Percentiles rank a stretch among this genome's conserved stretches.
phyloP scores from a whole-genome alignment of 1,140 invertebrate genomes.

The Papilio aristodemus region DNA sequence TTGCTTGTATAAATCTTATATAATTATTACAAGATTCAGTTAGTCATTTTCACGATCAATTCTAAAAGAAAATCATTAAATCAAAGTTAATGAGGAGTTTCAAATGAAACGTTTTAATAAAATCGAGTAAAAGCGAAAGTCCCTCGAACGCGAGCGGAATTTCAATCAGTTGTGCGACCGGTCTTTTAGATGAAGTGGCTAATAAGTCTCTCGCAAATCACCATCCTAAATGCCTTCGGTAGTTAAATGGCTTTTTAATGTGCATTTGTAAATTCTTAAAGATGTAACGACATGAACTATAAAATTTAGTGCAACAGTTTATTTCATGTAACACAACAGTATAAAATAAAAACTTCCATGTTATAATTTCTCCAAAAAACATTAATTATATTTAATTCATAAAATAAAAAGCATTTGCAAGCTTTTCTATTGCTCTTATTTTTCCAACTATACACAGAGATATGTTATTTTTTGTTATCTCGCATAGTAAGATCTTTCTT shows the following conservation, averaged over 20 bases:
- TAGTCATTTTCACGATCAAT: not conserved
- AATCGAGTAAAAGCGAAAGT: slow-evolving; percentile 2
- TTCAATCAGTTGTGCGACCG: slow-evolving; percentile 11
- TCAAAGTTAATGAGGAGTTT: slow-evolving; percentile 2
- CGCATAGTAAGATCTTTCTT: too few species aligned
- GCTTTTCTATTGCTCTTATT: too few species aligned
- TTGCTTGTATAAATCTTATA: too few species aligned
- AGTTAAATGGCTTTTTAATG: not conserved
- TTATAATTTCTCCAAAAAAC: too few species aligned
- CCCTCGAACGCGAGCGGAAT: not conserved
- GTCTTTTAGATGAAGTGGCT: slow-evolving; percentile 10
- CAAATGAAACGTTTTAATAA: slow-evolving; percentile 21
- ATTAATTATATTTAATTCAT: too few species aligned
- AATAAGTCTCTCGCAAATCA: slow-evolving; percentile 7
- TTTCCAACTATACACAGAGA: too few species aligned
- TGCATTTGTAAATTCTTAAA: not conserved
- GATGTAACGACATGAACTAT: too few species aligned
- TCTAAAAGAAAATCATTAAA: slow-evolving; percentile 4
- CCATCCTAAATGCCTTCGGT: not conserved
- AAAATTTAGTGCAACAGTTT: too few species aligned
- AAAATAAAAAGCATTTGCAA: too few species aligned
- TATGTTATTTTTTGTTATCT: too few species aligned
- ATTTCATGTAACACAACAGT: too few species aligned
- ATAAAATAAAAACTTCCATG: too few species aligned
- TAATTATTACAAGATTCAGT: not conserved